These are phyloP conservation scores for Gymnothorax reevesii DNA, from an alignment of 2,797 vertebrate genomes.

Conservation along the genomic window DNA sequence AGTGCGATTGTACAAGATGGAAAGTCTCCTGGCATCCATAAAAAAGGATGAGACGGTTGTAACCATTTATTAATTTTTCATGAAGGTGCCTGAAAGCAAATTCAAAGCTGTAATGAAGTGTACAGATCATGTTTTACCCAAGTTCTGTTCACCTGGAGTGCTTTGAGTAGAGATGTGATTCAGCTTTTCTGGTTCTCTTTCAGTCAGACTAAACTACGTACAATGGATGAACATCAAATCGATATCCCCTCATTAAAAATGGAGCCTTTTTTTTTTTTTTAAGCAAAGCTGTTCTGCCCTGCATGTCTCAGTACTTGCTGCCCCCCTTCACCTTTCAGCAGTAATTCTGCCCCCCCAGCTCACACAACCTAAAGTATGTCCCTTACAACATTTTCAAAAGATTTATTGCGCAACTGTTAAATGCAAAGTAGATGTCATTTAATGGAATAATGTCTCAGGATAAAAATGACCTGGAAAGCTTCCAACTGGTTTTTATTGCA, in stretches of 20 bases:
- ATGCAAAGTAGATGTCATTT: background rate
- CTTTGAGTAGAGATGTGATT: background rate
- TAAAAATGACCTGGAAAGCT: background rate
- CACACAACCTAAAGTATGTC: background rate
- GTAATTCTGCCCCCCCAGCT: background rate
- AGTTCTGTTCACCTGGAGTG: background rate
- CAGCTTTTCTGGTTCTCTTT: background rate
- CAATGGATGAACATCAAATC: background rate
- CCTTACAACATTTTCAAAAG: background rate
- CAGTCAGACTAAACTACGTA: background rate
- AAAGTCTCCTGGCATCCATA: background rate
- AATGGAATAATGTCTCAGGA: background rate
- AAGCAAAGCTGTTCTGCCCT: no score
- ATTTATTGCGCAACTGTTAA: background rate
- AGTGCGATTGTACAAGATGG: background rate
- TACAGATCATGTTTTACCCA: background rate
- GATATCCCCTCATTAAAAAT: background rate
- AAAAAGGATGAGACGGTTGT: background rate
- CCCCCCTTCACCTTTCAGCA: background rate
- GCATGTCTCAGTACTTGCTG: no score
- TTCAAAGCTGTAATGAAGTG: background rate
- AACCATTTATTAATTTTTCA: background rate
- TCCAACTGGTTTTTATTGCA: background rate
- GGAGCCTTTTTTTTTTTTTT: no score
- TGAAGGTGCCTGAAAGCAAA: background rate